A percentile compares a stretch with the other conserved stretches of the same genome.
These are phyloP conservation scores for Seira musarum DNA, from an alignment of 2,888 invertebrate genomes.

Conservation along the genomic window DNA sequence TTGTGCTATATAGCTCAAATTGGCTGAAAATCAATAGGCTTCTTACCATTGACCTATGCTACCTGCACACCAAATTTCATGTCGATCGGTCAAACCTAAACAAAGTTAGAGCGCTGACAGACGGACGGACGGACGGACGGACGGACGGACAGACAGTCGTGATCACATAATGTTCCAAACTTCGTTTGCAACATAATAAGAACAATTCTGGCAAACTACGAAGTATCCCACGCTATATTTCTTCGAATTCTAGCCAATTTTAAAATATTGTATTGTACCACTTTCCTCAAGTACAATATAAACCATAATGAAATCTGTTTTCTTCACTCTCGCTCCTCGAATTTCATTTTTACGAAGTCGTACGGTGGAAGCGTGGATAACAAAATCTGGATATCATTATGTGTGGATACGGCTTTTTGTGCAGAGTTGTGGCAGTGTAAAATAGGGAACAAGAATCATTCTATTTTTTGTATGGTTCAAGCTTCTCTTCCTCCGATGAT, in stretches of 20 bases:
- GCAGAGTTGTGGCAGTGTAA: no score
- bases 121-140: no score
- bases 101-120: no score
- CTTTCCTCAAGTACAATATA: neutral
- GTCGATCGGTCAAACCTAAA: no score
- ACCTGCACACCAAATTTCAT: no score
- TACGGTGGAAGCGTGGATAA: neutral
- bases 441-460: neutral
- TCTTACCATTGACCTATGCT: no score
- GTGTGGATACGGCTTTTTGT: neutral
- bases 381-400: neutral
- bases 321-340: neutral
- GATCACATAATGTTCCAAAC: no score
- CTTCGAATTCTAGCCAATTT: neutral
- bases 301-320: neutral
- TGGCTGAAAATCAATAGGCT: no score
- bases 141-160: no score
- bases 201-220: neutral
- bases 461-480: neutral
- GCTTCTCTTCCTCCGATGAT: conserved; percentile 3
- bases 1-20: no score
- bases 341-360: no score
- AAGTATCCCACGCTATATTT: neutral
- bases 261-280: neutral
- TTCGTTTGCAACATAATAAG: no score